phyloP scores from a whole-genome alignment of 2,113 vertebrate species.

The Cynopterus brachyotis region DNA sequence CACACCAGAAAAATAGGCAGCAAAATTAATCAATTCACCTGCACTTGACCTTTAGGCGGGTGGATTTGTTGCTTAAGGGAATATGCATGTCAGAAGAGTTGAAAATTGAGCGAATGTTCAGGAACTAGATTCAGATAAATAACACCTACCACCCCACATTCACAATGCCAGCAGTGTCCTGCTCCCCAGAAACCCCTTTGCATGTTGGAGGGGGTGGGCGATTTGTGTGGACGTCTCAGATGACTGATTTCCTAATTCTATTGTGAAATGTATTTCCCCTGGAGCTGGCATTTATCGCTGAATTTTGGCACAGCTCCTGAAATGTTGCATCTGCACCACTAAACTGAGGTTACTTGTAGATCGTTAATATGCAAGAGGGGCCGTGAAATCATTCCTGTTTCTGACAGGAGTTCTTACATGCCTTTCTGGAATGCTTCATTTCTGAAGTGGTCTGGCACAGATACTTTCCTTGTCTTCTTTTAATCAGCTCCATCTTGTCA shows the following conservation, averaged over 20 bases:
- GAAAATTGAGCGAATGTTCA: neutral
- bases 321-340: conserved; percentile 58
- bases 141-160: neutral
- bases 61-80: conserved; percentile 39
- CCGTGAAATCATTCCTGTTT: conserved; percentile 58
- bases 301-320: conserved; percentile 64
- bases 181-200: neutral
- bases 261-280: conserved; percentile 68
- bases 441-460: conserved; percentile 59
- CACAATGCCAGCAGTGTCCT: neutral
- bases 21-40: conserved; percentile 48
- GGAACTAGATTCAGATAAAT: neutral
- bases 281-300: conserved; percentile 62
- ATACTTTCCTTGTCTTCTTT: conserved; percentile 65
- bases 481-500: conserved; percentile 70
- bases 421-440: conserved; percentile 67
- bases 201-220: neutral
- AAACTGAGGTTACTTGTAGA: conserved; percentile 63
- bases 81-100: neutral
- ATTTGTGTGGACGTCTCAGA: conserved; percentile 54
- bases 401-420: conserved; percentile 68
- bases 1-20: neutral
- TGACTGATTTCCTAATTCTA: conserved; percentile 65
- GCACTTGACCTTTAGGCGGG: conserved; percentile 41
- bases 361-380: conserved; percentile 77